A percentile compares a stretch with the other conserved stretches of the same genome.
Evolutionary conservation across 2,888 invertebrate genomes (phyloP).

Genomic region (Zygaena filipendulae): DNA sequence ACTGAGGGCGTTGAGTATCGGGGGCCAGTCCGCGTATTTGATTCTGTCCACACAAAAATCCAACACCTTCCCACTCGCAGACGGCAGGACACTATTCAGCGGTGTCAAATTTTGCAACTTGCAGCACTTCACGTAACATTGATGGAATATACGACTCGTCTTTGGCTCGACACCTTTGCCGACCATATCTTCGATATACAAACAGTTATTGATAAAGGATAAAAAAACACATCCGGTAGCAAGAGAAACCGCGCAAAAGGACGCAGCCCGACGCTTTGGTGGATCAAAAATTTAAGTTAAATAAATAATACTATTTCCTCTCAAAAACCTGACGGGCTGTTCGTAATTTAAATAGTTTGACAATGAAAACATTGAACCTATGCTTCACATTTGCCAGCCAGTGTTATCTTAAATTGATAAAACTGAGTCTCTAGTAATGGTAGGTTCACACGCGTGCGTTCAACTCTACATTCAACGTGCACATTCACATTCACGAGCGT

Average conservation of each 20-base stretch:
- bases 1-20: slow-evolving; percentile 77
- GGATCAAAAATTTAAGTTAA: too few species aligned
- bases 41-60: slow-evolving; percentile 82
- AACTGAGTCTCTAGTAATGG: too few species aligned
- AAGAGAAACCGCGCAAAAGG: slow-evolving; percentile 20
- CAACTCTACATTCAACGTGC: too few species aligned
- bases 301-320: too few species aligned
- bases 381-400: too few species aligned
- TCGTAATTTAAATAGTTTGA: too few species aligned
- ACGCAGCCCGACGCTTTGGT: slow-evolving; percentile 21
- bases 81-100: slow-evolving; percentile 42
- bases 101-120: slow-evolving; percentile 58
- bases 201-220: slow-evolving; percentile 26
- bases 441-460: too few species aligned
- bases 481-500: too few species aligned
- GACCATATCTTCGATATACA: slow-evolving; percentile 40
- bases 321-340: too few species aligned
- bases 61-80: slow-evolving; percentile 59
- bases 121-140: slow-evolving; percentile 61
- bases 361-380: slow-evolving; percentile 34
- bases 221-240: slow-evolving; percentile 31
- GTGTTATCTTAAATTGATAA: too few species aligned
- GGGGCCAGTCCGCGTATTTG: slow-evolving; percentile 80
- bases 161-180: slow-evolving; percentile 48
- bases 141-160: slow-evolving; percentile 55